Evolutionary conservation across 2,113 vertebrate species (phyloP), one percentile per base, ranked within the genome.

Genomic region (Excalfactoria chinensis): DNA sequence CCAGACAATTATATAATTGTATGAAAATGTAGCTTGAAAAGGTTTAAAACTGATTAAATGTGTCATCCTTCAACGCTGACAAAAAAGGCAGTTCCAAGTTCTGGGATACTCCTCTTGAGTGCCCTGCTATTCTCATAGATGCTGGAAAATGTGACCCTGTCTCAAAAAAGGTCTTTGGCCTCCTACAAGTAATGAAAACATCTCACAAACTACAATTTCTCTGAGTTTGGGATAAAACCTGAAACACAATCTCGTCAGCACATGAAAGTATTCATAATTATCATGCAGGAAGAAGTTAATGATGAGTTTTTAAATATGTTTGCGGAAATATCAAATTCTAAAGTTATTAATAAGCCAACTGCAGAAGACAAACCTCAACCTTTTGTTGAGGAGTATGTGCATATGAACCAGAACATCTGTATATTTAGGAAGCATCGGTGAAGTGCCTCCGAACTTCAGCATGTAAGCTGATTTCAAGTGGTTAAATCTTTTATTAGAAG

Each of bases 41-140:
- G 35, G 49, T 91, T 93, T 93, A 88, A 53, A 91, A 85, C 17
- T 71, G 75, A 95, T 96, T 80, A 71, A 93, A 70, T 84, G 26
- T 93, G 94, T 91, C 94, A 88, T 62, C 7, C 6, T 17, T 87
- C 62, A 66, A 59, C 0, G 0, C 26, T 91, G 74, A 69, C 69
- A 86, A 69, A 86, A 94, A 95, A 93, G 71, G 48, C 85, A 74
- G 71, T 77, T 91, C 64, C 46, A 93, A 89, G 49, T 34, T 77
- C 40, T 69, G 84, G 9, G 48, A 83, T 55, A 59, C 48, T 74
- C 69, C 53, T 93, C 68, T 77, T 69, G 53, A 60, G 44, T 58
- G 44, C 22, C 32, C 56, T 69, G 13, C 13, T 92, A 1, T 75
- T 93, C 73, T 89, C 60, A 81, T 0, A 0, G 68, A 91, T 35